A percentile compares a stretch with the other conserved stretches of the same genome.
These are phyloP conservation scores for Melanerpes aurifrons DNA, from an alignment of 2,113 vertebrate genomes.

Conservation along the genomic window DNA sequence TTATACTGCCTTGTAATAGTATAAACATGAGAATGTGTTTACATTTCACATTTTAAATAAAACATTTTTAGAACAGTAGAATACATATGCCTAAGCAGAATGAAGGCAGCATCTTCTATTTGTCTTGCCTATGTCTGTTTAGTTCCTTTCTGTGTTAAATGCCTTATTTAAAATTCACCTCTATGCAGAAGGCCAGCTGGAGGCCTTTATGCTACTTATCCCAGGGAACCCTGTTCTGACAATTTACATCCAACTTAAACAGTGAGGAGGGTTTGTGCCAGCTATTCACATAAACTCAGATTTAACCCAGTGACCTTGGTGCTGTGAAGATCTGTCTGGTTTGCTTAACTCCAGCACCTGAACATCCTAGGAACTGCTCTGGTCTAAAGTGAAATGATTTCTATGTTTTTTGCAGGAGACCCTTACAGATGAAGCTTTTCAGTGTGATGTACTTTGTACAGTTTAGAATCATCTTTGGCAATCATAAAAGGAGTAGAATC, in stretches of 20 bases:
- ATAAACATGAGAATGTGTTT: conserved; percentile 70
- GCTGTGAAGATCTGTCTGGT: conserved; percentile 17
- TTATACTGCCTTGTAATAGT: conserved; percentile 58
- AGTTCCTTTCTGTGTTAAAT: conserved; percentile 27
- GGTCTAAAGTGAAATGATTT: neutral
- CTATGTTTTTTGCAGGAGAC: neutral
- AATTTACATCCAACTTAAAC: conserved; percentile 19
- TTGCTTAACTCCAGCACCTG: conserved; percentile 31
- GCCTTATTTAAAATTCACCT: conserved; percentile 56
- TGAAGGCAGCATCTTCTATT: conserved; percentile 57
- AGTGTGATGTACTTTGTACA: neutral
- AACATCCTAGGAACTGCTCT: neutral
- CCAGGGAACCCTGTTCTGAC: neutral
- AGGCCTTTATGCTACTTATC: conserved; percentile 25
- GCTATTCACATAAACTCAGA: neutral
- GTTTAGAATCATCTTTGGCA: neutral
- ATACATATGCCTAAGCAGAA: conserved; percentile 65
- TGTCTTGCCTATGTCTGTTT: conserved; percentile 39
- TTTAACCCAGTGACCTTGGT: conserved; percentile 36
- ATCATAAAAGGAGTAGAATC: neutral
- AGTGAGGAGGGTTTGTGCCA: conserved; percentile 14
- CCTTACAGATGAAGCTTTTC: neutral
- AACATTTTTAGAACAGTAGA: conserved; percentile 62
- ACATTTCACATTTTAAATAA: conserved; percentile 67
- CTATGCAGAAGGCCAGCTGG: conserved; percentile 30